Conservation (phyloP, 2,888 invertebrate species). For the Hypena proboscidalis region DNA sequence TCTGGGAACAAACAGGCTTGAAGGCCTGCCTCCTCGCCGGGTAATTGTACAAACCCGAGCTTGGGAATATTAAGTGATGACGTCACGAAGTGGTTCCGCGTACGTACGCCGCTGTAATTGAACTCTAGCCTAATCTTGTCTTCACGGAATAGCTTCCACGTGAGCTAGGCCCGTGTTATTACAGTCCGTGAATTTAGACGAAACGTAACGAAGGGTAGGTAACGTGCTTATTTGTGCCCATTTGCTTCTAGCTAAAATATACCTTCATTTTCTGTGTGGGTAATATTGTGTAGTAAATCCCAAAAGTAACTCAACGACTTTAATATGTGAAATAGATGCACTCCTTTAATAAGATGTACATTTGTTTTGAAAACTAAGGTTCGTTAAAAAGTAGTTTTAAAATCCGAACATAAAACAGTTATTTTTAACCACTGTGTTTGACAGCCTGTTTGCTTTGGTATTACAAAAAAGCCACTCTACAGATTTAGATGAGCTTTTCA, state of each 20-base stretch:
- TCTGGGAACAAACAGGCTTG: conserved; percentile 58
- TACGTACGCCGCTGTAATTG: conserved; percentile 50
- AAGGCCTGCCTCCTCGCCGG: conserved; percentile 31
- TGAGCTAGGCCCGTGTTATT: conserved; percentile 23
- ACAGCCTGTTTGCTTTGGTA: too few species aligned
- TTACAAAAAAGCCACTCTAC: too few species aligned
- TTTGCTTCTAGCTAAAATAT: neutral
- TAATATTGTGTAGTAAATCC: too few species aligned
- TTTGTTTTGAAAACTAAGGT: too few species aligned
- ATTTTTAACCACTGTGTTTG: too few species aligned
- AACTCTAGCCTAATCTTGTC: conserved; percentile 49
- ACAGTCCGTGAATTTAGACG: conserved; percentile 10
- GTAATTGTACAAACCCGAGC: conserved; percentile 47
- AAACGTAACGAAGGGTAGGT: conserved; percentile 4
- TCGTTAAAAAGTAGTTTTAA: too few species aligned
- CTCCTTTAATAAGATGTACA: too few species aligned
- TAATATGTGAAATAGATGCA: too few species aligned
- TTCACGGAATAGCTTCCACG: conserved; percentile 35
- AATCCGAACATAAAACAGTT: too few species aligned
- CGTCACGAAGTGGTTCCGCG: conserved; percentile 49
- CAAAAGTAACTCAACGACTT: too few species aligned
- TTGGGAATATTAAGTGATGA: conserved; percentile 52
- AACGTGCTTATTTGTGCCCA: conserved; percentile 10
- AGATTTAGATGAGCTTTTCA: too few species aligned
- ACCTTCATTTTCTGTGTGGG: too few species aligned